phyloP scores from a whole-genome alignment of 2,113 vertebrate species.

The Eptesicus fuscus region DNA sequence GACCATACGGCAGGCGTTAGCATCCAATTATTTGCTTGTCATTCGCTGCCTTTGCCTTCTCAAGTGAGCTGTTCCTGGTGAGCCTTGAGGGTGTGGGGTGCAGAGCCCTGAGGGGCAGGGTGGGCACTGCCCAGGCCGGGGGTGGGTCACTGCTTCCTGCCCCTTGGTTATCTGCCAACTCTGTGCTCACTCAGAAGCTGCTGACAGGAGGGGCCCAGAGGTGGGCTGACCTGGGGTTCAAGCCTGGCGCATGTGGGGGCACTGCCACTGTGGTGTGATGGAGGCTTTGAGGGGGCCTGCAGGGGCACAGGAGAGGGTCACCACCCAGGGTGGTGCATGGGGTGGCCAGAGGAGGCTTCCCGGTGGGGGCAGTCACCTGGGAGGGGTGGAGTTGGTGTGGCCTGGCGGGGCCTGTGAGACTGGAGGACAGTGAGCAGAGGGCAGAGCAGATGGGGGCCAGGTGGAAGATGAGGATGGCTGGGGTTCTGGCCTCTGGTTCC shows the following conservation, averaged over 20 bases:
- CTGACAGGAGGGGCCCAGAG: not conserved
- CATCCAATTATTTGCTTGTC: fast-evolving
- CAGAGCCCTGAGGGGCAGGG: not conserved
- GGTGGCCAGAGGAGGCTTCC: not conserved
- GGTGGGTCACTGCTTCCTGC: not conserved
- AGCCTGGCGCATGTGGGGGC: not conserved
- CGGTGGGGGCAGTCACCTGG: not conserved
- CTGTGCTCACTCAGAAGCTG: not conserved
- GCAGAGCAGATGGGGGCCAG: not conserved
- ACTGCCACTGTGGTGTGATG: not conserved
- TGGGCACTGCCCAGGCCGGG: fast-evolving
- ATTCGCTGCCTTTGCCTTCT: no score
- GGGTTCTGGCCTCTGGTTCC: not conserved
- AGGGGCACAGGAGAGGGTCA: not conserved
- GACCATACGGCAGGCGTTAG: fast-evolving
- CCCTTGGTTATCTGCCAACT: not conserved
- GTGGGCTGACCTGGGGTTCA: not conserved
- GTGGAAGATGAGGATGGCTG: fast-evolving
- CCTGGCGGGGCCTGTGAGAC: not conserved
- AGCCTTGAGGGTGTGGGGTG: fast-evolving
- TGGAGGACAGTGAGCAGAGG: not conserved
- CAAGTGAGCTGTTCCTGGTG: not conserved
- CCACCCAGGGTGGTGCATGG: fast-evolving
- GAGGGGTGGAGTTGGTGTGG: no score
- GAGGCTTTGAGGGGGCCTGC: not conserved